phyloP scores from a whole-genome alignment of 2,797 vertebrate genomes.

The Sphenodon punctatus region DNA sequence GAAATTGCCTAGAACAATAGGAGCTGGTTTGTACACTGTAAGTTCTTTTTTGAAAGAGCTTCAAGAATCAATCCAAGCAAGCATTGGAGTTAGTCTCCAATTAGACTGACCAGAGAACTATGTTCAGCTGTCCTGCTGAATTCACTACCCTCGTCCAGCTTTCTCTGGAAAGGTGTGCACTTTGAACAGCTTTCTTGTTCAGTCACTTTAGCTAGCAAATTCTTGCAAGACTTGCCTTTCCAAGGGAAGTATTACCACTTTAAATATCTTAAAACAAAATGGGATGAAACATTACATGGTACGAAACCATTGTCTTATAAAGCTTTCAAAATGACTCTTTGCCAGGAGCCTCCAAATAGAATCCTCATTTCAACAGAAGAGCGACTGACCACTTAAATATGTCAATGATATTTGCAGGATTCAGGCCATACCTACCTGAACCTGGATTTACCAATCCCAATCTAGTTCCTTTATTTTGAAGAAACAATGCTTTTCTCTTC shows the following conservation, averaged over 20 bases:
- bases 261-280: slow-evolving; percentile 36
- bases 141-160: too few species aligned
- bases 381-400: background rate
- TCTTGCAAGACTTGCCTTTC: slow-evolving; percentile 6
- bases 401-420: too few species aligned
- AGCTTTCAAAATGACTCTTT: slow-evolving; percentile 6
- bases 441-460: background rate
- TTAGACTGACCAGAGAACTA: background rate
- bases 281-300: slow-evolving; percentile 11
- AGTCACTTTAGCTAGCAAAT: background rate
- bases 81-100: background rate
- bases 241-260: slow-evolving; percentile 14
- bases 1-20: background rate
- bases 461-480: background rate
- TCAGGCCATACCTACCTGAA: too few species aligned
- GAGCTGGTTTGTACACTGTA: too few species aligned
- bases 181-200: too few species aligned
- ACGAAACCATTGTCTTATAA: slow-evolving; percentile 22
- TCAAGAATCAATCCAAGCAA: background rate
- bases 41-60: background rate
- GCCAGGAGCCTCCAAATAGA: slow-evolving; percentile 19
- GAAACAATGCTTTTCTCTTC: background rate
- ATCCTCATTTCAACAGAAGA: background rate
- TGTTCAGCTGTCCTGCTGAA: background rate
- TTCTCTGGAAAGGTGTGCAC: too few species aligned